These are phyloP conservation scores for Drosophila nr. medialis DNA, from an alignment of 2,888 invertebrate species.

Conservation along the genomic window DNA sequence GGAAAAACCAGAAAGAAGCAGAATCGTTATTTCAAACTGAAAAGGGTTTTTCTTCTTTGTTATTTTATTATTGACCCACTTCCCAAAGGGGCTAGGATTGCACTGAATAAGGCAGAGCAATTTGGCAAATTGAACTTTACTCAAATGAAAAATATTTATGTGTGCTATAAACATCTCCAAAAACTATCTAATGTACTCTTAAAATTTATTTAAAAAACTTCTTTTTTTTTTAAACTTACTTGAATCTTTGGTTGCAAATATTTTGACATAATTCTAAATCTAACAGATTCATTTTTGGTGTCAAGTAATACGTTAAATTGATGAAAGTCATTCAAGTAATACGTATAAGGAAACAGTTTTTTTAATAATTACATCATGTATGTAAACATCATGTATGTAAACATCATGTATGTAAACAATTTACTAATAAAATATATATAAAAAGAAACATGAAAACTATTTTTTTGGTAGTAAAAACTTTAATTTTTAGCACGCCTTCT, in stretches of 20 bases:
- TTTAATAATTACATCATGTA: too few species aligned
- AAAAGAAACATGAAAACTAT: not conserved
- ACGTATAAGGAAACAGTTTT: not conserved
- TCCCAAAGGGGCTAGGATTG: not conserved
- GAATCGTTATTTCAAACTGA: not conserved
- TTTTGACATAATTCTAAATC: not conserved
- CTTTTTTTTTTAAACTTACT: not conserved
- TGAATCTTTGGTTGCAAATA: not conserved
- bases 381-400: too few species aligned
- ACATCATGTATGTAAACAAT: too few species aligned
- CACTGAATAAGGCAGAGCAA: not conserved
- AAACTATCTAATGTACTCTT: not conserved
- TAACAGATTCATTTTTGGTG: not conserved
- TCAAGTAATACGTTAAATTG: not conserved
- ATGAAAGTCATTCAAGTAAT: not conserved
- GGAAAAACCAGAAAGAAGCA: not conserved
- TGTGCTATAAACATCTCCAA: not conserved
- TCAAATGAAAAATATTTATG: not conserved
- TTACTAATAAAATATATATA: too few species aligned
- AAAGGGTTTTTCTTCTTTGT: not conserved
- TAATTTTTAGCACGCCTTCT: not conserved
- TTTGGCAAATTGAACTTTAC: not conserved
- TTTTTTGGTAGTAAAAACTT: not conserved
- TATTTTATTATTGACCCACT: not conserved
- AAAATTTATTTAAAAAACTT: not conserved